Evolutionary conservation across 2,113 vertebrate genomes (phyloP).

Genomic region (Archocentrus centrarchus): DNA sequence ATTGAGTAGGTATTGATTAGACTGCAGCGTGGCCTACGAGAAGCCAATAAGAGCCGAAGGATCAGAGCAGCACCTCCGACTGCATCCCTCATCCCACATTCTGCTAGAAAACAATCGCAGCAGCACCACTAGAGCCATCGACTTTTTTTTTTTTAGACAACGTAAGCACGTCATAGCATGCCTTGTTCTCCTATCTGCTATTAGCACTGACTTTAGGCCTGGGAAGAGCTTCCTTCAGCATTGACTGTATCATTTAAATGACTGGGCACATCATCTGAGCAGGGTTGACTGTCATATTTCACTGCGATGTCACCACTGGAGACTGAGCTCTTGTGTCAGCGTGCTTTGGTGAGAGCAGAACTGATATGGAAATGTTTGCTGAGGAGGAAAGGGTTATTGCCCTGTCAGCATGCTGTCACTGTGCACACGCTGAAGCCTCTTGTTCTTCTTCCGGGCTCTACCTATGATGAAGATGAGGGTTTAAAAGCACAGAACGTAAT

Average conservation of each 20-base stretch:
- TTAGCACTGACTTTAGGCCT: conserved; percentile 25
- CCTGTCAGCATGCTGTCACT: conserved; percentile 54
- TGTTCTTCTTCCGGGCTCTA: background rate
- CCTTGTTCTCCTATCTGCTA: conserved; percentile 11
- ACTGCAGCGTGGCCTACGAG: conserved; percentile 79
- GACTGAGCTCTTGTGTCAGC: conserved; percentile 56
- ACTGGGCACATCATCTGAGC: conserved; percentile 51
- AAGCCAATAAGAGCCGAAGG: conserved; percentile 61
- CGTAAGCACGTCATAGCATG: conserved; percentile 8
- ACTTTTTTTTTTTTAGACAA: conserved; percentile 12
- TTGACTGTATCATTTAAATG: conserved; percentile 43
- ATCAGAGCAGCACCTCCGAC: conserved; percentile 61
- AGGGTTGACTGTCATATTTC: conserved; percentile 64
- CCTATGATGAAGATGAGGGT: conserved; percentile 19
- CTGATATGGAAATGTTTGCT: conserved; percentile 65
- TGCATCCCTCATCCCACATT: conserved; percentile 55
- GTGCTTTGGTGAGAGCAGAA: conserved; percentile 23
- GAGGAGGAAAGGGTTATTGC: conserved; percentile 62
- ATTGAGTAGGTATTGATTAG: conserved; percentile 81
- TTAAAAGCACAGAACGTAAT: conserved; percentile 19
- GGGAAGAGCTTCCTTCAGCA: conserved; percentile 38
- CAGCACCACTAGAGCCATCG: conserved; percentile 25
- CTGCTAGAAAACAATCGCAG: conserved; percentile 59
- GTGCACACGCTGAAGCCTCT: conserved; percentile 37
- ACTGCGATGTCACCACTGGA: conserved; percentile 59